These are phyloP conservation scores for Osedax frankpressi DNA, from an alignment of 2,888 invertebrate species.

Conservation along the genomic window DNA sequence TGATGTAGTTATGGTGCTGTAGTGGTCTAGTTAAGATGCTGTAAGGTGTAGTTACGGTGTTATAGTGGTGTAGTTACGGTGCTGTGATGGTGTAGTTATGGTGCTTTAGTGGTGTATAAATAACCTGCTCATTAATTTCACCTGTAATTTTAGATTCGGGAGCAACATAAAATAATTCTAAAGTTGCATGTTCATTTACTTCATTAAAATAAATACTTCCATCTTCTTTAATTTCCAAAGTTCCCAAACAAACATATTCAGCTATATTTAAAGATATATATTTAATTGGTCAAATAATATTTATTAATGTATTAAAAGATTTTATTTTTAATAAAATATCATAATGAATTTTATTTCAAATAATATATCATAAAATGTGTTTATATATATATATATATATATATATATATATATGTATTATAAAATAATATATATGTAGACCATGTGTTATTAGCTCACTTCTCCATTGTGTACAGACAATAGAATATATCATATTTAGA, in stretches of 20 bases:
- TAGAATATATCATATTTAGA: neutral
- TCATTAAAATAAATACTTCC: slow-evolving; percentile 35
- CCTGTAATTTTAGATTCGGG: slow-evolving; percentile 38
- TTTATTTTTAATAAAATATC: neutral
- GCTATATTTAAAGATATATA: slow-evolving; percentile 29
- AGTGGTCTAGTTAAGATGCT: no score
- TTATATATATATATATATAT: neutral
- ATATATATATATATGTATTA: no score
- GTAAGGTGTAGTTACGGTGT: no score
- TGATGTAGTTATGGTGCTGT: no score
- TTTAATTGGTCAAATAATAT: no score
- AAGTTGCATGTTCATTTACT: slow-evolving; percentile 36
- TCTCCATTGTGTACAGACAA: no score
- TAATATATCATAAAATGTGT: neutral
- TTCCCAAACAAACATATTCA: slow-evolving; percentile 39
- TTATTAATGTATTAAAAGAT: neutral
- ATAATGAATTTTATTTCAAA: neutral
- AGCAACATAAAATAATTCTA: slow-evolving; percentile 39
- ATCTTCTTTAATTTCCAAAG: slow-evolving; percentile 33
- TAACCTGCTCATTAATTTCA: slow-evolving; percentile 36
- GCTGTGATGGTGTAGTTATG: no score
- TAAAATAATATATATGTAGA: no score
- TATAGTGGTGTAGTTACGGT: no score
- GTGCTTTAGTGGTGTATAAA: no score
- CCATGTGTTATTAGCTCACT: no score